phyloP scores from a whole-genome alignment of 2,797 vertebrate species.

The Protonibea diacanthus region DNA sequence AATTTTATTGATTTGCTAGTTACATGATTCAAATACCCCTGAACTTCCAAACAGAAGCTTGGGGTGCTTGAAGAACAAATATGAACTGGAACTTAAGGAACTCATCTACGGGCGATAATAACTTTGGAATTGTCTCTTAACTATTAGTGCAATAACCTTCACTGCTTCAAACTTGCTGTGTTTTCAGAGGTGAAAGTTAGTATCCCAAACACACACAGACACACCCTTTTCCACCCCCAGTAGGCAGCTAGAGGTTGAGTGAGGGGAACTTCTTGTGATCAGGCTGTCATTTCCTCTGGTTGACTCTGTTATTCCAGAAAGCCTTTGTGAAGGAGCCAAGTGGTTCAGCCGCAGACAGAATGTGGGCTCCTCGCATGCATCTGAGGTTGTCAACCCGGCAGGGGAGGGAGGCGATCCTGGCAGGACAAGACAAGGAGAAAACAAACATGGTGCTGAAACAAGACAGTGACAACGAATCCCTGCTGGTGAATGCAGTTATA shows the following conservation, averaged over 20 bases:
- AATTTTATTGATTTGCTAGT: conserved; percentile 26
- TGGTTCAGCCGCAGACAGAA: conserved; percentile 81
- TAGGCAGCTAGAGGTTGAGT: conserved; percentile 46
- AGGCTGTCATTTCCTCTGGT: conserved; percentile 83
- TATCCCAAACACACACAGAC: conserved; percentile 31
- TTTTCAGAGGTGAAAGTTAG: conserved; percentile 47
- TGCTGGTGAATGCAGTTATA: conserved; percentile 49
- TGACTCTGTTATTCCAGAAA: conserved; percentile 83
- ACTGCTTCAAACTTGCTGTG: conserved; percentile 3
- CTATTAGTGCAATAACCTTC: background rate
- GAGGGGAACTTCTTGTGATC: conserved; percentile 77
- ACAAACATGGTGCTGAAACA: conserved; percentile 70
- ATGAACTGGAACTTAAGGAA: background rate
- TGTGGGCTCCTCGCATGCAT: conserved; percentile 77
- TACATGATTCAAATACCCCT: background rate
- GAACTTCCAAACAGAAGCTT: background rate
- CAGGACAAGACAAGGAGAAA: conserved; percentile 76
- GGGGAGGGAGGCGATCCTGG: conserved; percentile 79
- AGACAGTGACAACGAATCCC: conserved; percentile 73
- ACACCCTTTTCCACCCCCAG: conserved; percentile 55
- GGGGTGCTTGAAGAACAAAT: background rate
- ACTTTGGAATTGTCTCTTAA: conserved; percentile 4
- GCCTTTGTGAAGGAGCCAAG: conserved; percentile 84
- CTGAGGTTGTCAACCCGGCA: conserved; percentile 81
- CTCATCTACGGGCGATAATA: background rate